phyloP scores from a whole-genome alignment of 2,888 invertebrate genomes.

The Phortica magna region DNA sequence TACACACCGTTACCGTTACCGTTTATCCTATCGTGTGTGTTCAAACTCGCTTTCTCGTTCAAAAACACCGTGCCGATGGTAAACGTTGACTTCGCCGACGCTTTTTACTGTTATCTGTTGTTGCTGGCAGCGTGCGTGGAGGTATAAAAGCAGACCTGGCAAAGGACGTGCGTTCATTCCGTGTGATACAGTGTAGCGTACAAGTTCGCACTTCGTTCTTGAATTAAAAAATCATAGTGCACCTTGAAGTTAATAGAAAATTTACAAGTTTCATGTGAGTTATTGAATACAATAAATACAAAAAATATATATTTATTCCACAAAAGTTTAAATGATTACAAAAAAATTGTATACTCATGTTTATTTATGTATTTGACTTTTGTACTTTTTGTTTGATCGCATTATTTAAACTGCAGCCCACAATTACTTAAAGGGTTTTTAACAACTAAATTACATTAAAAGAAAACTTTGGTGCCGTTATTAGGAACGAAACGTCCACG shows the following conservation, averaged over 20 bases:
- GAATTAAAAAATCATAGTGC: conserved; percentile 33
- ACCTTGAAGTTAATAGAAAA: conserved; percentile 50
- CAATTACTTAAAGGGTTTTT: not conserved
- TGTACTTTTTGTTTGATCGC: not conserved
- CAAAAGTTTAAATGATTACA: conserved; percentile 45
- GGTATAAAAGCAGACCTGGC: conserved; percentile 63
- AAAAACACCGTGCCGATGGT: not conserved
- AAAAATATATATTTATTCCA: conserved; percentile 16
- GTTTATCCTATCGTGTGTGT: not conserved
- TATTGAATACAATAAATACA: conserved; percentile 17
- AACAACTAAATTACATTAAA: not conserved
- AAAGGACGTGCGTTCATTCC: conserved; percentile 66
- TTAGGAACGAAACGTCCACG: no score
- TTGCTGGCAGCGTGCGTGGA: conserved; percentile 6
- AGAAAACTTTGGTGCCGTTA: not conserved
- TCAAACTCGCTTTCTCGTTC: not conserved
- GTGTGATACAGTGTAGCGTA: conserved; percentile 60
- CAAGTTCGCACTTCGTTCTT: conserved; percentile 46
- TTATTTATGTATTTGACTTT: not conserved
- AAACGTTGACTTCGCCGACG: conserved; percentile 36
- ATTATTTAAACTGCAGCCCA: not conserved
- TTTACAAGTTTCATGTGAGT: not conserved
- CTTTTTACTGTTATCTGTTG: conserved; percentile 39
- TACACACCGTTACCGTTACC: not conserved
- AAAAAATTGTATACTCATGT: conserved; percentile 40